phyloP scores from a whole-genome alignment of 2,888 invertebrate species.

The Cotesia congregata region DNA sequence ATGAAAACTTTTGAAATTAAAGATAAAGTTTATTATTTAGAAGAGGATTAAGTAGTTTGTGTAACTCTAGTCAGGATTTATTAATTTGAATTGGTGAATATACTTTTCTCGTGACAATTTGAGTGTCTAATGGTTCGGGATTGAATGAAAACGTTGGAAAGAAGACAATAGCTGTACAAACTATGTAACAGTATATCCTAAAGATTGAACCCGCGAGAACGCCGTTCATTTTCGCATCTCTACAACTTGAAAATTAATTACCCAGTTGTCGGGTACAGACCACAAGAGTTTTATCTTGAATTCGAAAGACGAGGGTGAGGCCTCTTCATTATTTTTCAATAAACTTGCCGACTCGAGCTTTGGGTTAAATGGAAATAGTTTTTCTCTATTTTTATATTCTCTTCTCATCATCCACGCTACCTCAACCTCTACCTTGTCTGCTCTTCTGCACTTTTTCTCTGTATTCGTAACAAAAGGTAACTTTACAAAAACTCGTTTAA shows the following conservation, averaged over 20 bases:
- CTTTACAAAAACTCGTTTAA: conserved; percentile 10
- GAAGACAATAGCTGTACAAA: conserved; percentile 19
- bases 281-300: conserved; percentile 46
- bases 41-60: not conserved
- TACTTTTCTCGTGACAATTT: not conserved
- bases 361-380: conserved; percentile 23
- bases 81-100: not conserved
- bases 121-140: not conserved
- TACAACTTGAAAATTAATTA: conserved; percentile 66
- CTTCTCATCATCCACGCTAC: conserved; percentile 1
- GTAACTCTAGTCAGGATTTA: not conserved
- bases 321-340: conserved; percentile 61
- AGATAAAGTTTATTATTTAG: not conserved
- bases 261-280: conserved; percentile 64
- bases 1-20: not conserved
- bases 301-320: conserved; percentile 41
- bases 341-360: conserved; percentile 25
- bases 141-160: not conserved
- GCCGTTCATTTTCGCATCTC: conserved; percentile 61
- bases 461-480: conserved; percentile 23
- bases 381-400: conserved; percentile 25
- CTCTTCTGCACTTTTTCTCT: not conserved
- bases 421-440: too few relatives aligned
- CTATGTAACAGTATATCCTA: conserved; percentile 19
- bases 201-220: conserved; percentile 51